phyloP scores from a whole-genome alignment of 1,140 invertebrate species.

The Choristoneura fumiferana region DNA sequence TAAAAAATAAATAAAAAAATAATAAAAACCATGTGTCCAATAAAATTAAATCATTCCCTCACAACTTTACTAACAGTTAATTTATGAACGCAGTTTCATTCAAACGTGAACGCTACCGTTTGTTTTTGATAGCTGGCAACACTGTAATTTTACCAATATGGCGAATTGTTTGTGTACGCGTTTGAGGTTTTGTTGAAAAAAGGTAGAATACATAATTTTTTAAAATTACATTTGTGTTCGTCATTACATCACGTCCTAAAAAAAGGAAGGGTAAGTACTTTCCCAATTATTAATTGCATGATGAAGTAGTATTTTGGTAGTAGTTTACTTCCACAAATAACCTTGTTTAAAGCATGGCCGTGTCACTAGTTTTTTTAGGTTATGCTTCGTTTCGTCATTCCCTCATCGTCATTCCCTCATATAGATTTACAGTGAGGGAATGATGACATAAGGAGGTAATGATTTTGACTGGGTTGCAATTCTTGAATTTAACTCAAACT shows the following conservation, averaged over 20 bases:
- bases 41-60: constrained; percentile 33
- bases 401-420: constrained; percentile 35
- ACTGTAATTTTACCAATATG: constrained; percentile 30
- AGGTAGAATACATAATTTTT: constrained; percentile 22
- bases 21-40: constrained; percentile 25
- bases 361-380: constrained; percentile 28
- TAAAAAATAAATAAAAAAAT: constrained; percentile 22
- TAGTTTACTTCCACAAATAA: constrained; percentile 1
- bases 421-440: constrained; percentile 30
- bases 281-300: constrained; percentile 26
- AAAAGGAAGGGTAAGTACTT: constrained; percentile 25
- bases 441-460: constrained; percentile 29
- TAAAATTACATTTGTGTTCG: constrained; percentile 24
- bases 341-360: not conserved
- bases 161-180: constrained; percentile 26
- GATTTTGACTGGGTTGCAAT: constrained; percentile 25
- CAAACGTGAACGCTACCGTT: constrained; percentile 28
- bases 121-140: constrained; percentile 28
- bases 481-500: constrained; percentile 21
- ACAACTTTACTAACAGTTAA: constrained; percentile 29
- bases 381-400: constrained; percentile 35
- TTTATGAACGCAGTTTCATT: constrained; percentile 30
- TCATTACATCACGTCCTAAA: constrained; percentile 33
- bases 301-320: constrained; percentile 27
- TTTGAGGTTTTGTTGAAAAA: constrained; percentile 24